Base-by-base conservation (phyloP, 92 coral and sea anemone genomes). In the Epizoanthus stellaris region DNA sequence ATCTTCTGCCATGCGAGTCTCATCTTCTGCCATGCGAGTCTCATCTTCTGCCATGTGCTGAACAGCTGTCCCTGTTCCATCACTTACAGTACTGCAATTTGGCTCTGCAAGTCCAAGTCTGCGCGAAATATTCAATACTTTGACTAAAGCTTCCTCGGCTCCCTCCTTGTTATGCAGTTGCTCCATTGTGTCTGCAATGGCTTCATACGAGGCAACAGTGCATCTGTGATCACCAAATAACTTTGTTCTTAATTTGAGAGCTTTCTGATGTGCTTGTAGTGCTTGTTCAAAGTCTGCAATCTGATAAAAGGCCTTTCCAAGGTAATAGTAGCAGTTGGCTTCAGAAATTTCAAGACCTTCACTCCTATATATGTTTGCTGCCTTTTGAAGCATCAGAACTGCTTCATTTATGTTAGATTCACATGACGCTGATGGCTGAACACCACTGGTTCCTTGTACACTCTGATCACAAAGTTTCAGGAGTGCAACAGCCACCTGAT, bases 291-390 rank as follows among this genome's bases (percentile, higher is more conserved):
- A 39, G 14, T 76, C 69, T 59, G 17, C 82, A 6, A n/a, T 76
- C 39, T 13, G 30, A 12, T 10, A 15, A 47, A 15, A 76, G 16
- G 56, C 82, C 56, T 60, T 60, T 76, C 67, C 82, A 59, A 76
- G 52, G 66, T 76, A 76, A 11, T 60, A 76, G 69, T 76, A 76
- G 68, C 82, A 76, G 54, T 58, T 67, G 15, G 82, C 21, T 76
- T 76, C 69, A 59, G 5, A 13, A 60, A 4, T 36, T 13, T 0
- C 36, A 59, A 36, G 20, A 36, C 15, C 40, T 54, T 59, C 54
- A 58, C 8, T 52, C 77, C 17, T 54, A 58, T 16, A 76, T 16
- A 76, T 58, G 23, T 3, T 19, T 76, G 69, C 69, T 76, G 82
- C 82, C 39, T 58, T 59, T 40, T 58, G 6, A 7, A 76, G 82